Base-by-base conservation (phyloP, 2,113 vertebrate species). In the Callopanchax toddi region DNA sequence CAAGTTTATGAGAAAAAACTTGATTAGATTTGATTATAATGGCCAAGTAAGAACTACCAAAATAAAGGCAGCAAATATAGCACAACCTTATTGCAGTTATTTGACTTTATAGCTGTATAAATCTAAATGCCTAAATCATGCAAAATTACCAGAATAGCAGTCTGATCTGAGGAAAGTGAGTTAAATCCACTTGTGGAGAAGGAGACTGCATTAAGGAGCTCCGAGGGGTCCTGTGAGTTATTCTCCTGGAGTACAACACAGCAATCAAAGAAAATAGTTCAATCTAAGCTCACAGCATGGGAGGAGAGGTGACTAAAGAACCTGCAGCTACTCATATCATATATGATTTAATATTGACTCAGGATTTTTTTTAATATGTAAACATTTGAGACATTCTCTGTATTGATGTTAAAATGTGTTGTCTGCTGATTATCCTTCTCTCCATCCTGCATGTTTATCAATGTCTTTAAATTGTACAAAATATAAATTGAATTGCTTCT, bases 171-270 rank as follows among this genome's bases (percentile, higher is more conserved):
- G 12, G 6, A 17, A 55, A 22, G 20, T 10, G 12, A 39, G 22
- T 12, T 22, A 10, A 56, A 20, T 1, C 29, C 26, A 34, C 17
- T 11, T 29, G 25, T 18, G 16, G 16, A 11, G 6, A 25, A 25
- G 29, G 26, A 21, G n/a, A 51, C 16, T 3, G 13, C 2, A 34
- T 26, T 18, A 18, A 11, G 26, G 18, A 18, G 11, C 10, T 2
- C 6, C 29, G 1, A 52, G 11, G n/a, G 50, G 17, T 52, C 9
- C 22, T 22, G 21, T 11, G 11, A 26, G 13, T 25, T 49, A 32
- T 53, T 53, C 32, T 34, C 29, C 51, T 36, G 29, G 18, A 20
- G 32, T 58, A 18, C 39, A 58, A 43, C 17, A 58, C 23, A 59
- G 56, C 26, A 21, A 45, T 45, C 40, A 20, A 45, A 43, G 40